phyloP scores from a whole-genome alignment of 2,888 invertebrate species.

The Criorhina ranunculi region DNA sequence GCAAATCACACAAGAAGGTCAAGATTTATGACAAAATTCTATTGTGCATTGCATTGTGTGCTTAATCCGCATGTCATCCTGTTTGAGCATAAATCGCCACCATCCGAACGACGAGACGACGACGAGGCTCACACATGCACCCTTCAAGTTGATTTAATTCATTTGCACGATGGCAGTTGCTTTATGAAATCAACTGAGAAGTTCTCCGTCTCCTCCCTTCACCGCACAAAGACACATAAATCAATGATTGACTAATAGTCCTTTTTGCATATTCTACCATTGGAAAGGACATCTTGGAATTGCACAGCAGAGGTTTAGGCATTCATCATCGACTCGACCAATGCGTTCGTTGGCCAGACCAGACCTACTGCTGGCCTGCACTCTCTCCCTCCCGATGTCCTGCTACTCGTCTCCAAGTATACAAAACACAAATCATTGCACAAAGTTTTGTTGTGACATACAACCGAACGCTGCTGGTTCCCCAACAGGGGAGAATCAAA shows the following conservation, averaged over 20 bases:
- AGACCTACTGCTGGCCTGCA: conserved; percentile 10
- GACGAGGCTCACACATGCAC: conserved; percentile 57
- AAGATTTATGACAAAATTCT: conserved; percentile 72
- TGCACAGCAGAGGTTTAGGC: conserved; percentile 62
- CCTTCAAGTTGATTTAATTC: conserved; percentile 75
- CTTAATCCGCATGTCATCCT: conserved; percentile 74
- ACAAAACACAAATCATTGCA: conserved; percentile 71
- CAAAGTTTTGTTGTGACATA: conserved; percentile 64
- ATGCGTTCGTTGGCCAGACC: conserved; percentile 43
- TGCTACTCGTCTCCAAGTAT: conserved; percentile 54
- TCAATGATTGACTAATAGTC: conserved; percentile 77
- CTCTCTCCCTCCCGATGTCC: conserved; percentile 18
- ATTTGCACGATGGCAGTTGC: conserved; percentile 71
- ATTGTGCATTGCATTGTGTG: conserved; percentile 74
- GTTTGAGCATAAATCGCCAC: conserved; percentile 67
- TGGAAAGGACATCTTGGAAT: conserved; percentile 72
- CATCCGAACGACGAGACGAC: conserved; percentile 40
- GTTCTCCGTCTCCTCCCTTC: conserved; percentile 46
- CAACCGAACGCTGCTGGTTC: conserved; percentile 20
- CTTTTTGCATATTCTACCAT: conserved; percentile 73
- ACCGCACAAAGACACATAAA: conserved; percentile 67
- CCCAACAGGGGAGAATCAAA: conserved; percentile 43
- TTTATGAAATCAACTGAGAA: conserved; percentile 75
- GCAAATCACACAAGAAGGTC: conserved; percentile 72
- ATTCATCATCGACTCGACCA: conserved; percentile 74